Evolutionary conservation across 2,113 vertebrate genomes (phyloP), one percentile per base, ranked within the genome.

Genomic region (Phalacrocorax pelagicus): DNA sequence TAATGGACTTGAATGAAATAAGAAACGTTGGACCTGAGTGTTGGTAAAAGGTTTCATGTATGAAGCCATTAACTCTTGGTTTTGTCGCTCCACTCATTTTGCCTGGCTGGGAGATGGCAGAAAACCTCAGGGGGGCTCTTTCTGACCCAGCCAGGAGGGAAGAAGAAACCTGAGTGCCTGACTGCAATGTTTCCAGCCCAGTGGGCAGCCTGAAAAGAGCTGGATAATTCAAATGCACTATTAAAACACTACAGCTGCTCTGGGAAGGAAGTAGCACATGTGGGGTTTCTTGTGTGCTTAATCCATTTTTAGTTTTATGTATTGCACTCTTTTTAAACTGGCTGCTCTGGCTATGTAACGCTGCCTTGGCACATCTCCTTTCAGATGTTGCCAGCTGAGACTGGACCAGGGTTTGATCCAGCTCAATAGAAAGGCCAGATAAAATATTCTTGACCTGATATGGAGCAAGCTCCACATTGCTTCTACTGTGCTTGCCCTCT

Each of bases 1-100:
- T 92, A 88, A 86, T 95, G 90, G 90, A 62, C n/a, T 61, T 58
- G 47, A 65, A 62, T 89, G 83, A 89, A 94, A 95, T 54, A 89
- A 84, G 86, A 94, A 94, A 92, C 12, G 1, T 12, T 52, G 70
- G 34, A 58, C 11, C 52, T 23, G 34, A 79, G 21, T 55, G 11
- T 42, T 91, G 21, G 81, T 71, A 52, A 84, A 79, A 27, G 52
- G 8, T 54, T 96, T 93, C 9, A 2, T 85, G 11, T 81, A 51
- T 51, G 59, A 83, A 93, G 67, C 71, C 51, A 83, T 92, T 93
- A 92, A 82, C 40, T 92, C 78, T 42, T 72, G 20, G 9, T 16
- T 87, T 91, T 70, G 26, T 77, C 71, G 18, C 10, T 54, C 40
- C 1, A 3, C 23, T 88, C 47, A 5, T 78, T 93, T 83, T 81